Conservation (phyloP, 2,888 invertebrate species). For the Chorisops tibialis region DNA sequence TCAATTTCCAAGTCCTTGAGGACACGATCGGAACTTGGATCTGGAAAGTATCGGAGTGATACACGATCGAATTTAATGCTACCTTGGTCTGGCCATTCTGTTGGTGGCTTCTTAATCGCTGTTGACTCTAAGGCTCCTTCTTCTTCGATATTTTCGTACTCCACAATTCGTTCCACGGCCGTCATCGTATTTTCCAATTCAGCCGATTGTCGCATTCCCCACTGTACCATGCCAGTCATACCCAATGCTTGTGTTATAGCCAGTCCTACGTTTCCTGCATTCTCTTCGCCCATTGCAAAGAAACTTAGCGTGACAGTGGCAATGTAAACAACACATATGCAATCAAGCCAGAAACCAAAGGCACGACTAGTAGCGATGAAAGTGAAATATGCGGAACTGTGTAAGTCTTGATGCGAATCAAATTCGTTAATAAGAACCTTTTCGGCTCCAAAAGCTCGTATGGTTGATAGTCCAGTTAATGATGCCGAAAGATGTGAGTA, state of each 20-base stretch:
- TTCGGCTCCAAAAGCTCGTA: conserved; percentile 83
- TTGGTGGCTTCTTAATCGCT: conserved; percentile 61
- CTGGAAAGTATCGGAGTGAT: conserved; percentile 67
- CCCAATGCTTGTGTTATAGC: conserved; percentile 79
- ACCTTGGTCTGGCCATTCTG: conserved; percentile 71
- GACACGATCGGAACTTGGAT: conserved; percentile 64
- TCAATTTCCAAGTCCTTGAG: conserved; percentile 67
- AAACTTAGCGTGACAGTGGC: conserved; percentile 71
- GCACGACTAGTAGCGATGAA: conserved; percentile 88
- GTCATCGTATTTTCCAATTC: conserved; percentile 87
- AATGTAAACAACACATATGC: conserved; percentile 83
- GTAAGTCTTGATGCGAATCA: conserved; percentile 77
- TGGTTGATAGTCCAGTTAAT: conserved; percentile 85
- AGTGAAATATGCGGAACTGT: conserved; percentile 89
- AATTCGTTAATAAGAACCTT: conserved; percentile 74
- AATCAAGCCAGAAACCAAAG: conserved; percentile 90
- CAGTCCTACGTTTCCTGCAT: conserved; percentile 72
- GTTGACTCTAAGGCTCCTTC: conserved; percentile 69
- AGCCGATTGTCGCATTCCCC: conserved; percentile 91
- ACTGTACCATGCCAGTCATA: conserved; percentile 65
- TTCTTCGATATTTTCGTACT: conserved; percentile 58
- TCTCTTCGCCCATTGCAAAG: conserved; percentile 64
- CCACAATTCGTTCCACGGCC: conserved; percentile 76
- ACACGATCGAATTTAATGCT: conserved; percentile 66
- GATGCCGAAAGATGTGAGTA: conserved; percentile 89